Conservation (phyloP, 1,140 invertebrate species). For the Aphis craccivora region DNA sequence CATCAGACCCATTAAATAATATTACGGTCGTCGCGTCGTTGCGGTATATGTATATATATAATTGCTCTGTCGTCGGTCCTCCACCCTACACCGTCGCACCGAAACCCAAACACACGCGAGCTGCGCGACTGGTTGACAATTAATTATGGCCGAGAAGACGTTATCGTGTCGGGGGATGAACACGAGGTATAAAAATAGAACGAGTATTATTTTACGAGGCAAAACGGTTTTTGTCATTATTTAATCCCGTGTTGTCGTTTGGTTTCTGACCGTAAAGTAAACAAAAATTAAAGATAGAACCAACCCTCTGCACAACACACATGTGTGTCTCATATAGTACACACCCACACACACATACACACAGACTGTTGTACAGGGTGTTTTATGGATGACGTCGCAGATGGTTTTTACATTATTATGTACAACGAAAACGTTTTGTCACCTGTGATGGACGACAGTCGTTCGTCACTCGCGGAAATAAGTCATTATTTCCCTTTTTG, state of each 20-base stretch:
- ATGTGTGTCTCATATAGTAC: not conserved
- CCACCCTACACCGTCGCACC: not conserved
- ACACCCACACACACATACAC: not conserved
- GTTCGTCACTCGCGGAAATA: not conserved
- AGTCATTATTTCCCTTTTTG: not conserved
- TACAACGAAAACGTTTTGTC: slow-evolving; percentile 23
- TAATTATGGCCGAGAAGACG: slow-evolving; percentile 38
- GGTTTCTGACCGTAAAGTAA: slow-evolving; percentile 43
- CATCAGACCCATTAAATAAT: slow-evolving; percentile 16
- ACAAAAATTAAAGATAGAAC: slow-evolving; percentile 25
- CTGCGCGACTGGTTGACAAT: not conserved
- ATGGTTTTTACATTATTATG: not conserved
- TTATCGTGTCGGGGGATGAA: not conserved
- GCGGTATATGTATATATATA: not conserved
- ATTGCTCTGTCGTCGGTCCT: slow-evolving; percentile 2
- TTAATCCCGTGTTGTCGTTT: slow-evolving; percentile 27
- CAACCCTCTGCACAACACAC: not conserved
- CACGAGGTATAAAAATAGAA: slow-evolving; percentile 17
- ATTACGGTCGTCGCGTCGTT: not conserved
- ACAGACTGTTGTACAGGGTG: not conserved
- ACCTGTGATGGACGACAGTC: not conserved
- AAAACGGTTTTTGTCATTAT: slow-evolving; percentile 50
- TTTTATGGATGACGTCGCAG: not conserved
- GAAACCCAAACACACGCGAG: not conserved
- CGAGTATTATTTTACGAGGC: slow-evolving; percentile 40